phyloP scores from a whole-genome alignment of 2,113 vertebrate genomes.

The Saimiri boliviensis region DNA sequence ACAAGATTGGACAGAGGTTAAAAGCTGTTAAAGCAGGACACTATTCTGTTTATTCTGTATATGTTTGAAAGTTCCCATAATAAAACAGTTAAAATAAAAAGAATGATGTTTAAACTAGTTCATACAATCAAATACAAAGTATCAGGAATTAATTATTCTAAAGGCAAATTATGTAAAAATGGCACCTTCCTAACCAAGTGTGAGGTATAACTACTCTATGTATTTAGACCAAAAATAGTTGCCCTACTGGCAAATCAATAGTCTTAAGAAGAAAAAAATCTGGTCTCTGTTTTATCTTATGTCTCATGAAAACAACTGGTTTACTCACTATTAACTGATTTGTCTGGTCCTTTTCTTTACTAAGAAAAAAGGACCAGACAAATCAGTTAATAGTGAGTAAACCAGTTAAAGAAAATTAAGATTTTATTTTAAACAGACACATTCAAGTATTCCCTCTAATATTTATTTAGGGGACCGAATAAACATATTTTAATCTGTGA shows the following conservation, averaged over 20 bases:
- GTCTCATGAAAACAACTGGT: not conserved
- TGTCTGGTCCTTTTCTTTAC: slow-evolving; percentile 25
- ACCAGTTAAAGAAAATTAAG: slow-evolving; percentile 3
- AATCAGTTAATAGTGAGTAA: not conserved
- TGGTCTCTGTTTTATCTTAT: slow-evolving; percentile 17
- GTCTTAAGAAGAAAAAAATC: not conserved
- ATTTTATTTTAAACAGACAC: slow-evolving; percentile 51
- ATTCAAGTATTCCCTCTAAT: slow-evolving; percentile 19
- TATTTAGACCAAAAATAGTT: slow-evolving; percentile 12
- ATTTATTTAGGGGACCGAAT: not conserved
- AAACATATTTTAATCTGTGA: slow-evolving; percentile 49
- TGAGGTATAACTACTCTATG: not conserved
- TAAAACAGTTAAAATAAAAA: slow-evolving; percentile 17
- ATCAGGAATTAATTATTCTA: slow-evolving; percentile 27
- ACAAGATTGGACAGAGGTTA: not conserved
- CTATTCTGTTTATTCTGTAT: not conserved
- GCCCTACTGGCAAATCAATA: not conserved
- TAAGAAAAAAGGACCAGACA: slow-evolving; percentile 21
- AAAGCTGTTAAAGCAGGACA: not conserved
- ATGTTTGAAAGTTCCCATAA: not conserved
- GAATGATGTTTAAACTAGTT: not conserved
- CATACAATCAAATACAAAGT: not conserved
- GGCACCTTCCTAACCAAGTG: not conserved
- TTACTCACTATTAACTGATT: not conserved
- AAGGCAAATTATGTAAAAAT: slow-evolving; percentile 14